phyloP scores from a whole-genome alignment of 2,113 vertebrate species.

The Balaenoptera acutorostrata region DNA sequence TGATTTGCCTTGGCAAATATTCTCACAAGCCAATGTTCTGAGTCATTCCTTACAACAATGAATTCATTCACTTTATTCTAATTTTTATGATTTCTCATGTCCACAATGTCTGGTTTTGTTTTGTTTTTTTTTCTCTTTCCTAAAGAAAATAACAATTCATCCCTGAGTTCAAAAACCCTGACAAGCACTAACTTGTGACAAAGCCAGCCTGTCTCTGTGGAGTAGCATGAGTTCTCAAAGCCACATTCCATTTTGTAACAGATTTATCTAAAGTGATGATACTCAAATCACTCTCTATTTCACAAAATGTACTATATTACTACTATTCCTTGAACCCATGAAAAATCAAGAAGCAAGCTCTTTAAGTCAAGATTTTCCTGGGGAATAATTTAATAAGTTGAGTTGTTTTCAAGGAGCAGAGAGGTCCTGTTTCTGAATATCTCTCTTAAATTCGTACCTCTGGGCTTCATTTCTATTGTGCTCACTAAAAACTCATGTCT shows the following conservation, averaged over 20 bases:
- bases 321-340: background rate
- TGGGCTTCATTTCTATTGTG: background rate
- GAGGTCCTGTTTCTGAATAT: background rate
- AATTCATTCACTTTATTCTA: background rate
- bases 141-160: background rate
- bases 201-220: background rate
- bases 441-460: background rate
- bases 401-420: slow-evolving; percentile 28
- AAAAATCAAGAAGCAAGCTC: slow-evolving; percentile 15
- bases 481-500: background rate
- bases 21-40: background rate
- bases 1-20: background rate
- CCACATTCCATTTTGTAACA: background rate
- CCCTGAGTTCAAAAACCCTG: background rate
- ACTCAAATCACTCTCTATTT: background rate
- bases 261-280: background rate
- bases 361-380: background rate
- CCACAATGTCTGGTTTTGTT: background rate
- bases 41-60: background rate
- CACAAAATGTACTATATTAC: background rate
- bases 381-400: slow-evolving; percentile 31
- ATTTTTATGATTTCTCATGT: background rate
- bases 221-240: background rate
- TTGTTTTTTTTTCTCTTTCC: background rate
- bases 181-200: background rate